phyloP scores from a whole-genome alignment of 1,140 invertebrate genomes.

The Colletes latitarsis region DNA sequence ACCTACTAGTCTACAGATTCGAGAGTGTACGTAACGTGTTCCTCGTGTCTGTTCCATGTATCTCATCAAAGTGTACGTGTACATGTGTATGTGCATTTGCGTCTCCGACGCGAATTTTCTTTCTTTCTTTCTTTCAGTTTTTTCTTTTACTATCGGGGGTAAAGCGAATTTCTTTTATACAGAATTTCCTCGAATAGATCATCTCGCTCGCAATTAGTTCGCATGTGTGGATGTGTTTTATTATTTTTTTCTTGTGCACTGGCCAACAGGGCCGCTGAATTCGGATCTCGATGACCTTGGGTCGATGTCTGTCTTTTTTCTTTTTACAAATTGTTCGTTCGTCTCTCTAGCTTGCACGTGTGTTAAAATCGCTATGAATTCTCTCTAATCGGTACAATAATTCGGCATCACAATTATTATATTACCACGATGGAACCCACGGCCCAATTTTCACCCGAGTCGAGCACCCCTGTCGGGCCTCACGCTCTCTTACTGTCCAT shows the following conservation, averaged over 20 bases:
- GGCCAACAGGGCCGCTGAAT: conserved; percentile 56
- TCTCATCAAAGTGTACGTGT: conserved; percentile 31
- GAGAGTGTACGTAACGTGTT: conserved; percentile 57
- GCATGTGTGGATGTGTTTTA: conserved; percentile 18
- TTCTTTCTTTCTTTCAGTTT: conserved; percentile 18
- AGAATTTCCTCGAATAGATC: conserved; percentile 53
- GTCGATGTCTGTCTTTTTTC: conserved; percentile 15
- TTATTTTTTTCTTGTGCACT: conserved; percentile 48
- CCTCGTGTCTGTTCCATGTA: conserved; percentile 46
- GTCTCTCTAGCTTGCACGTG: conserved; percentile 6
- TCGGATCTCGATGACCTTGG: conserved; percentile 54
- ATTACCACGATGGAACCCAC: conserved; percentile 37
- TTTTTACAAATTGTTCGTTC: neutral
- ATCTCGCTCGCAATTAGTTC: conserved; percentile 57
- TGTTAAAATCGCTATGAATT: conserved; percentile 47
- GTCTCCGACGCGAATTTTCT: conserved; percentile 4
- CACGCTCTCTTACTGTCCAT: conserved; percentile 34
- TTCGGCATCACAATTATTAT: conserved; percentile 55
- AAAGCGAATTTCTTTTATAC: conserved; percentile 62
- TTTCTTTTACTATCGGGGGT: conserved; percentile 5
- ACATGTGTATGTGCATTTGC: conserved; percentile 32
- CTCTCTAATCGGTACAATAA: conserved; percentile 53
- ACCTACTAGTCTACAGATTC: conserved; percentile 75
- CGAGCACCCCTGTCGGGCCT: conserved; percentile 50
- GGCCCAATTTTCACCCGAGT: conserved; percentile 36